Conservation (phyloP, 2,113 vertebrate species). For the Pituophis catenifer region DNA sequence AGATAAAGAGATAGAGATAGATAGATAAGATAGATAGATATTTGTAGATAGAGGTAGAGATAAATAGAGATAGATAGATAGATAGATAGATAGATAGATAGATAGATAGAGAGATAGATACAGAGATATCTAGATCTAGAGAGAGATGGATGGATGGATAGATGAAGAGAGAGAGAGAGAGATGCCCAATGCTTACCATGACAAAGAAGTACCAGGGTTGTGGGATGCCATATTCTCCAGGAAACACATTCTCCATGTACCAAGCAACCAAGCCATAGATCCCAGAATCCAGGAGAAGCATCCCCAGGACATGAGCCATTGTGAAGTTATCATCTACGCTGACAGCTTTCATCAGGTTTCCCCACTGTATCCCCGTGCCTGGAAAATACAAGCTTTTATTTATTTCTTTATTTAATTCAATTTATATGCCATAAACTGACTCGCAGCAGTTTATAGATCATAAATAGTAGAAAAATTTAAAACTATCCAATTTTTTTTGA, state of each 20-base stretch:
- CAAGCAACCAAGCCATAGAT: slow-evolving; percentile 88
- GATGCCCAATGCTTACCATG: slow-evolving; percentile 75
- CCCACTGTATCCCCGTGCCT: slow-evolving; percentile 93
- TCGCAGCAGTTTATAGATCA: background rate
- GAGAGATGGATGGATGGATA: background rate
- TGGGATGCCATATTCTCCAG: slow-evolving; percentile 91
- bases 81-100: no score
- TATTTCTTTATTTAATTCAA: background rate
- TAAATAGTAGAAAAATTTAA: background rate
- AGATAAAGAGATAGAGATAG: no score
- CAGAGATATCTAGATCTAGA: no score
- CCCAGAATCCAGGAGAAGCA: slow-evolving; percentile 86
- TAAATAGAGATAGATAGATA: background rate
- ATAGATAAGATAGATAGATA: no score
- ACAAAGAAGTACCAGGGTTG: slow-evolving; percentile 93
- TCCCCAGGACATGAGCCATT: slow-evolving; percentile 84
- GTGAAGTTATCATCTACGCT: slow-evolving; percentile 93
- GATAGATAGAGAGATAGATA: no score
- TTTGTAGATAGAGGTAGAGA: no score
- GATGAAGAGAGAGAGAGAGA: no score
- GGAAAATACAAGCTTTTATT: slow-evolving; percentile 6
- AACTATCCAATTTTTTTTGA: background rate
- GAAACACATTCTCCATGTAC: slow-evolving; percentile 93
- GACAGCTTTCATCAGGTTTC: slow-evolving; percentile 82
- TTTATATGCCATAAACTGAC: background rate